Conservation (phyloP, 2,888 invertebrate species). For the Ormyrus thymus region DNA sequence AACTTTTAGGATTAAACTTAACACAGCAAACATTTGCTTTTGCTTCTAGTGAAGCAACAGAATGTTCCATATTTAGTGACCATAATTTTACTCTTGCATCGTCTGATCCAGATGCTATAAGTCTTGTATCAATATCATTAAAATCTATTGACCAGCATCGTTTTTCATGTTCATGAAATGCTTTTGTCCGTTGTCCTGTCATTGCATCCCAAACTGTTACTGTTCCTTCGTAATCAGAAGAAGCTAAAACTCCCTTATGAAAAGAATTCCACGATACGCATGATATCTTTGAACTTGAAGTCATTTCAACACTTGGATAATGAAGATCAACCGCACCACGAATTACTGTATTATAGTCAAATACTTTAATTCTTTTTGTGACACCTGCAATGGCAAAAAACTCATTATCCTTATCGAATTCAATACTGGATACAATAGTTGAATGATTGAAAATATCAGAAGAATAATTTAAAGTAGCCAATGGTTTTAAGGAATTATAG, state of each 20-base stretch:
- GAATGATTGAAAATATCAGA: slow-evolving; percentile 91
- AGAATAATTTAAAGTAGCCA: slow-evolving; percentile 93
- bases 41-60: slow-evolving; percentile 91
- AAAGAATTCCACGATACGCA: slow-evolving; percentile 96
- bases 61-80: slow-evolving; percentile 91
- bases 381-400: slow-evolving; percentile 97
- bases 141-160: slow-evolving; percentile 98
- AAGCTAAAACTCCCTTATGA: slow-evolving; percentile 90
- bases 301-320: slow-evolving; percentile 94
- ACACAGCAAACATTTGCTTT: slow-evolving; percentile 98
- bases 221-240: slow-evolving; percentile 95
- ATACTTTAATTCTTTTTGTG: slow-evolving; percentile 94
- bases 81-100: slow-evolving; percentile 95
- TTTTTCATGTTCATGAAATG: slow-evolving; percentile 93
- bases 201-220: slow-evolving; percentile 95
- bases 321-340: slow-evolving; percentile 92
- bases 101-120: slow-evolving; percentile 94
- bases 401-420: slow-evolving; percentile 97
- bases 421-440: slow-evolving; percentile 92
- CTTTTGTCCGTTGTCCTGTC: slow-evolving; percentile 84
- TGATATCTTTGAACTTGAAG: slow-evolving; percentile 93
- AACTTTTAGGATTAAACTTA: slow-evolving; percentile 89
- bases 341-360: slow-evolving; percentile 90
- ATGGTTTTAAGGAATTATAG: slow-evolving; percentile 85
- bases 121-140: slow-evolving; percentile 90